phyloP scores from a whole-genome alignment of 1,140 invertebrate genomes.

The Penaeus indicus region DNA sequence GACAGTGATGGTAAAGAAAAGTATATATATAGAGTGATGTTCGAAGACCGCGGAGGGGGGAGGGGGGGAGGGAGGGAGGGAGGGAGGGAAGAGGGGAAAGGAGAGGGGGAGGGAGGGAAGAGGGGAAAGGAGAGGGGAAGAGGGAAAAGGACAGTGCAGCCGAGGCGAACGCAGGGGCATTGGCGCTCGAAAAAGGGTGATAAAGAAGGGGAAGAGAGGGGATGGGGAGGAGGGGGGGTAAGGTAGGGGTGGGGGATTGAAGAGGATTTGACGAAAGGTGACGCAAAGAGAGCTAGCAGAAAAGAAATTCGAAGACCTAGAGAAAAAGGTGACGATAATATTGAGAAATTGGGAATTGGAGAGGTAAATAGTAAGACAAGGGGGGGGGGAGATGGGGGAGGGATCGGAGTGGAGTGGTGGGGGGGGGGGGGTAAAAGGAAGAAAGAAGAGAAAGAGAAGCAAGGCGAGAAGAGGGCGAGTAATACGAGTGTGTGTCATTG shows the following conservation, averaged over 20 bases:
- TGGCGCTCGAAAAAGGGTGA: too few relatives aligned
- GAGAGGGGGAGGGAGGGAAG: background rate
- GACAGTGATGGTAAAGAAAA: too few relatives aligned
- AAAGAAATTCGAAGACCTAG: background rate
- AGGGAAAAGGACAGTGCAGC: too few relatives aligned
- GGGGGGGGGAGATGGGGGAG: background rate
- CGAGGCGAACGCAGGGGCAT: too few relatives aligned
- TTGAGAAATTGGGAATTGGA: too few relatives aligned
- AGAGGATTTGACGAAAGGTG: too few relatives aligned
- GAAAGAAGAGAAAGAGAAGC: background rate
- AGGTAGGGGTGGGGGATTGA: too few relatives aligned
- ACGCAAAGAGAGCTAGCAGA: background rate
- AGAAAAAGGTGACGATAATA: too few relatives aligned
- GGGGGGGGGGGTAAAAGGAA: background rate
- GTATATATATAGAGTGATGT: background rate
- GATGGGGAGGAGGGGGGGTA: too few relatives aligned
- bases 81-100: background rate
- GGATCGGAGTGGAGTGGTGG: background rate
- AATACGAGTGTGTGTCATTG: conserved; percentile 39
- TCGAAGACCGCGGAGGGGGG: background rate
- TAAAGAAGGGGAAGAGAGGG: too few relatives aligned
- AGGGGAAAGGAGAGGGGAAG: background rate
- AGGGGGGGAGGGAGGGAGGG: background rate
- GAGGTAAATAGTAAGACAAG: background rate
- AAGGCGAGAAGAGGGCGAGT: background rate